Conservation (phyloP, 2,113 vertebrate genomes). For the Kryptolebias marmoratus region DNA sequence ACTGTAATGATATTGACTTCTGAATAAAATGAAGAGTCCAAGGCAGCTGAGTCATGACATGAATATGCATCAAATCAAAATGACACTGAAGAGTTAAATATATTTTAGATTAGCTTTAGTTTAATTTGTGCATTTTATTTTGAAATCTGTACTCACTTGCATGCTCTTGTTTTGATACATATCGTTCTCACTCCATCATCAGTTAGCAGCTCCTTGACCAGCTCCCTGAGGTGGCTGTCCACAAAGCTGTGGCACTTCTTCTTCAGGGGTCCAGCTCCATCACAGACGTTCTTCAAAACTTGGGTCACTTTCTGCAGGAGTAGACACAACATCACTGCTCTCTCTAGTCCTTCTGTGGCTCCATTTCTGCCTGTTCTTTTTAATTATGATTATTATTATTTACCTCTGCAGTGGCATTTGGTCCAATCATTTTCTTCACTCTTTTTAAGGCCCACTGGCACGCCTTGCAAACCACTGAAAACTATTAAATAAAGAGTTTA, state of each 20-base stretch:
- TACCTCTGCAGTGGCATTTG: conserved; percentile 15
- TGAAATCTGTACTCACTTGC: conserved; percentile 61
- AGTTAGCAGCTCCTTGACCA: conserved; percentile 68
- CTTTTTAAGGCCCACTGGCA: conserved; percentile 65
- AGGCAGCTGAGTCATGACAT: not conserved
- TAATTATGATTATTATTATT: not conserved
- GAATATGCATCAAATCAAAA: not conserved
- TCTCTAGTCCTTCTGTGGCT: not conserved
- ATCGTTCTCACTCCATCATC: conserved; percentile 63
- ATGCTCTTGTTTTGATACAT: conserved; percentile 58
- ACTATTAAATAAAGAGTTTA: conserved; percentile 1
- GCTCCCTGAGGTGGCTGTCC: accelerated
- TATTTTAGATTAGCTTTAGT: not conserved
- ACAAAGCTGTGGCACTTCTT: conserved; percentile 41
- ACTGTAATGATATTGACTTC: not conserved
- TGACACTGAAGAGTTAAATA: not conserved
- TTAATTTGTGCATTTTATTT: no score
- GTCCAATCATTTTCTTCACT: conserved; percentile 13
- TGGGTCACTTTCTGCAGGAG: conserved; percentile 17
- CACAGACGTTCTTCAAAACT: conserved; percentile 35
- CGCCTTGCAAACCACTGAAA: conserved; percentile 60
- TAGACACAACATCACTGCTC: not conserved
- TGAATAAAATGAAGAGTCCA: no score
- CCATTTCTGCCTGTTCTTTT: no score
- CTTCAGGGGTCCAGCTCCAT: conserved; percentile 57